Percentiles rank a stretch among this genome's conserved stretches.
phyloP scores from a whole-genome alignment of 2,888 invertebrate genomes.

The Drosophila anomelani region DNA sequence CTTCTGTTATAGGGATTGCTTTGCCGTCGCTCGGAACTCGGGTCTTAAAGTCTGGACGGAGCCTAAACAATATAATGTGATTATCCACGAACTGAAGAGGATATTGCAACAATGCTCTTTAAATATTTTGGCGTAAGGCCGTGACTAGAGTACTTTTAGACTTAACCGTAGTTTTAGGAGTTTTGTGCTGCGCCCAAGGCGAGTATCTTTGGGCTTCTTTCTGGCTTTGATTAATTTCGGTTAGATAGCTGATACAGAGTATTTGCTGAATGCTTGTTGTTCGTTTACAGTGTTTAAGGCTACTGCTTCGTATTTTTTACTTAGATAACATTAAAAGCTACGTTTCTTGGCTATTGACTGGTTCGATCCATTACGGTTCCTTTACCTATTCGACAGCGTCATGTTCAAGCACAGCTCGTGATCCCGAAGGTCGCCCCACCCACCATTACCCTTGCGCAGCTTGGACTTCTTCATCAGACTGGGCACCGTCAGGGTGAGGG shows the following conservation, averaged over 20 bases:
- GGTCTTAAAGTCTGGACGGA: slow-evolving; percentile 64
- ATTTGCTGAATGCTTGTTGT: slow-evolving; percentile 30
- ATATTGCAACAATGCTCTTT: slow-evolving; percentile 17
- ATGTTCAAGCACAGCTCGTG: slow-evolving; percentile 92
- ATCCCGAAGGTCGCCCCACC: slow-evolving; percentile 97
- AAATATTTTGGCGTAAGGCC: slow-evolving; percentile 9
- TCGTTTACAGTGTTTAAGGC: slow-evolving; percentile 37
- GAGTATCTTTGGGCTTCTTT: slow-evolving; percentile 50
- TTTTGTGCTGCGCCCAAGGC: slow-evolving; percentile 38
- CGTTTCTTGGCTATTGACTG: slow-evolving; percentile 37
- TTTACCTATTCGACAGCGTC: slow-evolving; percentile 85
- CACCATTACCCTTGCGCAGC: slow-evolving; percentile 96
- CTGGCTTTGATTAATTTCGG: slow-evolving; percentile 56
- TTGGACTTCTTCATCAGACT: slow-evolving; percentile 90
- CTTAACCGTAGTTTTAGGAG: slow-evolving; percentile 26
- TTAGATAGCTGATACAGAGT: slow-evolving; percentile 40
- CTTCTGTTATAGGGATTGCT: slow-evolving; percentile 24
- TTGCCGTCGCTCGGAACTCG: slow-evolving; percentile 20
- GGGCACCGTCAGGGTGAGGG: slow-evolving; percentile 88
- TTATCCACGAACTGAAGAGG: slow-evolving; percentile 35
- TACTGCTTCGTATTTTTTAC: slow-evolving; percentile 47
- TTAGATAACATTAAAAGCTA: slow-evolving; percentile 47
- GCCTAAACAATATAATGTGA: slow-evolving; percentile 57
- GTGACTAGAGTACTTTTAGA: slow-evolving; percentile 39
- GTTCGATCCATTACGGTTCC: slow-evolving; percentile 11